Evolutionary conservation across 1,140 invertebrate species (phyloP), one percentile per base, ranked within the genome.

Genomic region (Penaeus chinensis): DNA sequence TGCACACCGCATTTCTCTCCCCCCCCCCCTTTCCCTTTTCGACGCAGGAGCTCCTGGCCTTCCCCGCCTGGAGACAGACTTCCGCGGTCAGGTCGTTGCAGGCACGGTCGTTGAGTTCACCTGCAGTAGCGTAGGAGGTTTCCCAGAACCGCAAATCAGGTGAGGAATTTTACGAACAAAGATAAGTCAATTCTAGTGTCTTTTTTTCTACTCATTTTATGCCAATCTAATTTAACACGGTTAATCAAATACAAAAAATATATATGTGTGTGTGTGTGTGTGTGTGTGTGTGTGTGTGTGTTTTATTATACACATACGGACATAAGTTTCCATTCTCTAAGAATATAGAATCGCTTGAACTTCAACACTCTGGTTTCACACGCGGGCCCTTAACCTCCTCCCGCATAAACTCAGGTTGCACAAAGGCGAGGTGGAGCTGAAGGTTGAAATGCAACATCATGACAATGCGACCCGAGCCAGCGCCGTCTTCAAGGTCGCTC

Each of bases 71-170:
- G 85, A 87, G 80, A n/a, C 82, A 0, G 61, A 83, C 27, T 11
- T 79, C 80, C 32, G 37, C 47, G 80, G 80, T 8, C 79, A 87
- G 79, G 61, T 82, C 24, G 85, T 83, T 65, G 80, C 85, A 1
- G 85, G 85, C 8, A 65, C 20, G 27, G 60, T 37, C 19, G n/a
- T 87, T 0, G 85, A 82, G 22, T 42, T 87, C 69, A 77, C 85
- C 11, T 87, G 85, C 42, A 83, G 71, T 62, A 82, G 54, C 61
- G 54, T 77, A 22, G 85, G 85, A 66, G 85, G 85, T 27, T 71
- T 83, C n/a, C 85, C 85, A 10, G 80, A 80, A 16, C 85, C 85
- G 0, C 80, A 82, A 62, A 76, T 87, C 85, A 87, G 71, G 85
- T 87, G 27, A 65, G 80, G 16, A 24, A 47, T 63, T 7, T 18